Base-by-base conservation (phyloP, 2,797 vertebrate genomes). In the Gymnothorax reevesii region DNA sequence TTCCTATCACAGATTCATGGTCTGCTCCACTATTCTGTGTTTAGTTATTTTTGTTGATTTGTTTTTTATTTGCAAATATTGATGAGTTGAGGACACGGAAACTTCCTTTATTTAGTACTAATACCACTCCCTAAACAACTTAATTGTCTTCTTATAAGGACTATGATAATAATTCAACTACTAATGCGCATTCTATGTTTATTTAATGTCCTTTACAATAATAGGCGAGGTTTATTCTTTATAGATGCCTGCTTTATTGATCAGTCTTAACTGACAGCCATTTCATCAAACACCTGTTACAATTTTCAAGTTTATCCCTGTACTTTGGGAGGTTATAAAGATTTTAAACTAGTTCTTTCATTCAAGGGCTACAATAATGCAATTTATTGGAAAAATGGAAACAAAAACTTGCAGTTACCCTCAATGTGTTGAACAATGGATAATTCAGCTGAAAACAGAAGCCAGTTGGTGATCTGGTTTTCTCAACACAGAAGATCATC, bases 401-500 rank as follows among this genome's bases (percentile, higher is more conserved):
- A 92, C 89, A 91, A 92, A 89, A 91, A 93, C 90, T 91, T 89
- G 86, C 89, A 88, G 94, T 92, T 92, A 91, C 91, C 90, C 55
- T 59, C 69, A 85, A 55, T 22, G 57, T 57, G 90, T 89, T 96
- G 91, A 95, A 96, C 96, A 94, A 96, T 96, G 93, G 59, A 96
- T 94, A 91, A 86, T 85, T 87, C 89, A 90, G 90, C 92, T 91
- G 87, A 92, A 94, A 92, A 94, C 87, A 83, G 92, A 88, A 92
- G 92, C 92, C 91, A 89, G 84, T 91, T 89, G 93, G 94, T 92
- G 94, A 91, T 92, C 89, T 89, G 88, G 90, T 88, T 87, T 66
- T 89, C 92, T 89, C 90, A 91, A 92, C 89, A 92, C 90, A 92
- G 89, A 91, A 95, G 94, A 95, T 95, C 95, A 95, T 93, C 93